Conservation (phyloP, 2,797 vertebrate species). For the Buceros bicornis region DNA sequence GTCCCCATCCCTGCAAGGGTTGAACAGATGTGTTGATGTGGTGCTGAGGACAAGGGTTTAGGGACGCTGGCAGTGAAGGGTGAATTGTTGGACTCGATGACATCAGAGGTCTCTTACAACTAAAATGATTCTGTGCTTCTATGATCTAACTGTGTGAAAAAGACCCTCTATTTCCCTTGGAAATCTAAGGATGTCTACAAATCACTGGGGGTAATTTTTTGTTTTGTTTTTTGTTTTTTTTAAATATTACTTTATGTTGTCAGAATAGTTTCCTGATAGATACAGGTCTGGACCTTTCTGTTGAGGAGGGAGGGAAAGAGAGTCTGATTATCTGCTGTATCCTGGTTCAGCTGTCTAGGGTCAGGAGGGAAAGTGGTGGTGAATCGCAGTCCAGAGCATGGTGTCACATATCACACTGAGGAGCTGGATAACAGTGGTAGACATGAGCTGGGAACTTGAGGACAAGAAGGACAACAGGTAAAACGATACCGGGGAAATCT, state of each 20-base stretch:
- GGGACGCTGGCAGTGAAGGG: no score
- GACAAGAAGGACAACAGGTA: neutral
- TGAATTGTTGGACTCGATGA: no score
- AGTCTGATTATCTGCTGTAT: neutral
- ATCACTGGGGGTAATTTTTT: neutral
- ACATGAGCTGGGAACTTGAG: neutral
- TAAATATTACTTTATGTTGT: neutral
- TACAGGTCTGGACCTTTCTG: neutral
- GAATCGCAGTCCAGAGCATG: accelerated
- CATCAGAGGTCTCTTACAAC: no score
- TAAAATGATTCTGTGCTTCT: no score
- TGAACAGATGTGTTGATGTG: no score
- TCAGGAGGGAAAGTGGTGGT: neutral
- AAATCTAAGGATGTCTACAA: neutral
- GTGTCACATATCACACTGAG: accelerated
- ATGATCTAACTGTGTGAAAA: neutral
- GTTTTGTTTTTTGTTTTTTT: neutral
- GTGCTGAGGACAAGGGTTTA: no score
- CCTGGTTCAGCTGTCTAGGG: neutral
- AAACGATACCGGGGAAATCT: neutral
- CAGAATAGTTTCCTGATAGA: neutral
- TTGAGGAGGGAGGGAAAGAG: neutral
- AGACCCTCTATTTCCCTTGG: neutral
- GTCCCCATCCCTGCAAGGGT: no score
- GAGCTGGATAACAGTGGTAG: neutral